Evolutionary conservation across 2,888 invertebrate species (phyloP), one percentile per base, ranked within the genome.

Genomic region (Lasioglossum morio): DNA sequence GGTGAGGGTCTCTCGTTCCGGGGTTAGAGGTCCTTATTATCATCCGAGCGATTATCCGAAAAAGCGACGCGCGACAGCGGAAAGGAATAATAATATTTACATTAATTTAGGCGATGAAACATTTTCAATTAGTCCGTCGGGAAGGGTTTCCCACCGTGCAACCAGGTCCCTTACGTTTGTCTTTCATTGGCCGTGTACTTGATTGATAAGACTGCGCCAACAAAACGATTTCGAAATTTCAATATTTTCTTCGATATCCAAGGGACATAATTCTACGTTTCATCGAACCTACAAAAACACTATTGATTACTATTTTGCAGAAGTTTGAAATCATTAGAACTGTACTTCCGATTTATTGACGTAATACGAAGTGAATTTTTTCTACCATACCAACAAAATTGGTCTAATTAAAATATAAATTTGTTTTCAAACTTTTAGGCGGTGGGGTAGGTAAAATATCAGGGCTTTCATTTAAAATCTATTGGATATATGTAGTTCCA

Each of bases 41-140:
- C 82, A 63, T 81, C 48, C 70, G 79, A 72, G 72, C 79, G 89
- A 89, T 89, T 89, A 89, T 84, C 81, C 79, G 89, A 89, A 89
- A 89, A 87, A 82, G 66, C 81, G 90, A 70, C 69, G 87, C 80
- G 74, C 66, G 76, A 81, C 70, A 79, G 48, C 70, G 75, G 81
- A 69, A 69, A 75, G 81, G 80, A 83, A 87, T 82, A 88, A 89
- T 81, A 86, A 83, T 87, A 89, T 87, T 87, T 87, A 72, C 82
- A 80, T 82, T 86, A 86, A 87, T 86, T 86, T 84, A 53, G 77
- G 23, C 78, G 82, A 78, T 86, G 86, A 86, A 80, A 86, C 77
- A 86, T 86, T 87, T 87, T 80, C 87, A 84, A 86, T 87, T 87
- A 86, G 53, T 46, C 40, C 74, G 16, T 53, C 19, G 57, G 70